Conservation (phyloP, 2,888 invertebrate genomes). For the Phoronis australis region DNA sequence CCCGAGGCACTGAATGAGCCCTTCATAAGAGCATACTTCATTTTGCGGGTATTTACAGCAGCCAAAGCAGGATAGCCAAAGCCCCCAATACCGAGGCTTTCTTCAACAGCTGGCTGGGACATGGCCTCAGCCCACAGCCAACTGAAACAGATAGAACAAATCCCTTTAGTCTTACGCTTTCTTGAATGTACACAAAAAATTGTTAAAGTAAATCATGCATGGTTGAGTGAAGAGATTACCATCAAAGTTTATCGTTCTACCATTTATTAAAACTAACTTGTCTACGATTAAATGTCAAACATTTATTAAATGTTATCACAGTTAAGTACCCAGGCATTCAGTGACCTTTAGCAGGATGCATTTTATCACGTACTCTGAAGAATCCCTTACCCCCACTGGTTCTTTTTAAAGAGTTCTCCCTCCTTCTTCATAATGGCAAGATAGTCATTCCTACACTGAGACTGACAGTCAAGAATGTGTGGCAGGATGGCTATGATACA, state of each 20-base stretch:
- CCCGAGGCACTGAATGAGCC: conserved; percentile 93
- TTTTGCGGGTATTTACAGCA: conserved; percentile 91
- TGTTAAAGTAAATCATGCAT: background rate
- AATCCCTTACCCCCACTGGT: conserved; percentile 84
- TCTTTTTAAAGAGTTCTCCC: conserved; percentile 88
- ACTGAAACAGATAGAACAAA: conserved; percentile 35
- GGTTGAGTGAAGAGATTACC: no score
- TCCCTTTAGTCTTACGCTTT: background rate
- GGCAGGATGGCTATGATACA: conserved; percentile 90
- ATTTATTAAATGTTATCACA: background rate
- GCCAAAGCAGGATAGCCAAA: conserved; percentile 98
- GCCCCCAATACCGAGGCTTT: conserved; percentile 88
- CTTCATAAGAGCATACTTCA: conserved; percentile 87
- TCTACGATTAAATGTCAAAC: background rate
- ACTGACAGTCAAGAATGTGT: conserved; percentile 92
- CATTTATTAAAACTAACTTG: background rate
- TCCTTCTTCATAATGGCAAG: conserved; percentile 67
- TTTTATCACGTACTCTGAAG: background rate
- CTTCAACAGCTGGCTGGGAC: conserved; percentile 76
- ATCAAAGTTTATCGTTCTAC: background rate
- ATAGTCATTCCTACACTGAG: conserved; percentile 85
- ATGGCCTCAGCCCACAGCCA: conserved; percentile 96
- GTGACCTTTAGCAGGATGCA: background rate
- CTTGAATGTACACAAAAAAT: background rate
- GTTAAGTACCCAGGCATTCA: background rate